Evolutionary conservation across 2,888 invertebrate species (phyloP).

Genomic region (Leptinotarsa juncta): DNA sequence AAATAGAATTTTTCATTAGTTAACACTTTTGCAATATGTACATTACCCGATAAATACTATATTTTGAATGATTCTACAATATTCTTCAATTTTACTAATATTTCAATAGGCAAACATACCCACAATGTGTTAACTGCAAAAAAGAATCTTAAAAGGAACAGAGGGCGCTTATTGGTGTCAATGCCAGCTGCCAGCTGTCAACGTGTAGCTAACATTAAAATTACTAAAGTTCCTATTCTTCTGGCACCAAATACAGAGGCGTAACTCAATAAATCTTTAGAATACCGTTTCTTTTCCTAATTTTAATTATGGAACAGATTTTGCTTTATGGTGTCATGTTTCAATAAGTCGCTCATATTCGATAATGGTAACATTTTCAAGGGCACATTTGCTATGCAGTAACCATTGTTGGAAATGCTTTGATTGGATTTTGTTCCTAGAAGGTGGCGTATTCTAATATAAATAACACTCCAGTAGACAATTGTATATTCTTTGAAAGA

Average conservation of each 20-base stretch:
- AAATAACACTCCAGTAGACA: too few relatives aligned
- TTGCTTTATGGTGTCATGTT: too few relatives aligned
- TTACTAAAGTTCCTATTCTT: neutral
- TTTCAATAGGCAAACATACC: neutral
- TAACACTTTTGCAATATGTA: neutral
- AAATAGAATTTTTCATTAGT: neutral
- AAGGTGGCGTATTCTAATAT: too few relatives aligned
- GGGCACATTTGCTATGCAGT: too few relatives aligned
- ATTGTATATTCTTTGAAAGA: too few relatives aligned
- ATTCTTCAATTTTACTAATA: neutral
- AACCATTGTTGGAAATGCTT: too few relatives aligned
- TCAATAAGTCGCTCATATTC: too few relatives aligned
- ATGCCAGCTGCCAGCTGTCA: constrained; percentile 14
- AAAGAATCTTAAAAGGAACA: neutral
- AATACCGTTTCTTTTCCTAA: neutral
- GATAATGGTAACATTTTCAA: too few relatives aligned
- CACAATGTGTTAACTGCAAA: constrained; percentile 20
- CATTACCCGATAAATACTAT: neutral
- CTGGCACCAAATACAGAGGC: neutral
- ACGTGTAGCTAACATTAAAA: neutral
- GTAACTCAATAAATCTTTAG: neutral
- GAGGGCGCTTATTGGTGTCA: constrained; percentile 19
- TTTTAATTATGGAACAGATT: too few relatives aligned
- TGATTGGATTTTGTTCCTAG: too few relatives aligned
- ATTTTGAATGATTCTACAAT: constrained; percentile 1